Conservation (phyloP, 2,888 invertebrate genomes). For the Cacoxenus indagator region DNA sequence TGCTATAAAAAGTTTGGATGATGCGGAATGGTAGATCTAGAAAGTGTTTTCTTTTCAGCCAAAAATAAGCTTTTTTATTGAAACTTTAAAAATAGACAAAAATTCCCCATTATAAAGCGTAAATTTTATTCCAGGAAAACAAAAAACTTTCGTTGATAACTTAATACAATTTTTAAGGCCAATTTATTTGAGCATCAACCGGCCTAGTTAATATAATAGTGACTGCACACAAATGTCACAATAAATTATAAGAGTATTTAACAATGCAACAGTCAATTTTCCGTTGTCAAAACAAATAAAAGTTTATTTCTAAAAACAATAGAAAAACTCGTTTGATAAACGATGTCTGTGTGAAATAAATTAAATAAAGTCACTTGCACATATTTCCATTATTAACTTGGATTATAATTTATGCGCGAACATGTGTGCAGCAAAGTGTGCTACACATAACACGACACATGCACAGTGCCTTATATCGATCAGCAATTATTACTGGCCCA, state of each 20-base stretch:
- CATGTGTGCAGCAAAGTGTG: conserved; percentile 15
- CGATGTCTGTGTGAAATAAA: conserved; percentile 46
- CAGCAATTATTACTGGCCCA: conserved; percentile 63
- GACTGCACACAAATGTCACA: background rate
- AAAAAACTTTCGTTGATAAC: too few species aligned
- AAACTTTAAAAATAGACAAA: background rate
- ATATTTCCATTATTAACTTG: conserved; percentile 49
- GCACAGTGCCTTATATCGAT: conserved; percentile 48
- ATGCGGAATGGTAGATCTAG: too few species aligned
- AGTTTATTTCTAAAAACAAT: conserved; percentile 31
- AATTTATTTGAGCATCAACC: background rate
- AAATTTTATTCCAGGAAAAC: too few species aligned
- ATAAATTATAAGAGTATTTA: background rate
- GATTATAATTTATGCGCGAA: conserved; percentile 38
- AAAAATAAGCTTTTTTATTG: background rate
- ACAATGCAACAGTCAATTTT: background rate
- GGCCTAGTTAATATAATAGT: background rate
- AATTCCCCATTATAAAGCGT: too few species aligned
- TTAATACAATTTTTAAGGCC: too few species aligned
- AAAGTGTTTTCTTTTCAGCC: too few species aligned
- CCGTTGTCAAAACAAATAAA: conserved; percentile 19
- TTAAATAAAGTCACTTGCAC: conserved; percentile 46
- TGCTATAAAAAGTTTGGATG: too few species aligned
- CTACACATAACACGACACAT: conserved; percentile 54
- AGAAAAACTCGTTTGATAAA: conserved; percentile 35